Percentiles rank a stretch among this genome's conserved stretches.
Conservation (phyloP, 2,888 invertebrate species). For the Parelbella ahira region DNA sequence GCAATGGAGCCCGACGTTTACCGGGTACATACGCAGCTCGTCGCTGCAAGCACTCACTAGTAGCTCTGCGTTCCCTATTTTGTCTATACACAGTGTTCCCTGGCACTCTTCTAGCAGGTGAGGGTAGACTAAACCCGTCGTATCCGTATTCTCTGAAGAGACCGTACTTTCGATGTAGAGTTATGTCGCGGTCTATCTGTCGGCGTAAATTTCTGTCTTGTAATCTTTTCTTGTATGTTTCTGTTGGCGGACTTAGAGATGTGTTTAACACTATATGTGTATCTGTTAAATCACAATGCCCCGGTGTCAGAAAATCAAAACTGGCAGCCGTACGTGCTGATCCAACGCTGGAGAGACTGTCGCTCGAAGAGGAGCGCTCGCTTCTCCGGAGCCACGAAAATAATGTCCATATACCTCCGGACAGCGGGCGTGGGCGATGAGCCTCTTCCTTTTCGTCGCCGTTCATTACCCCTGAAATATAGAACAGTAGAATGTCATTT, state of each 20-base stretch:
- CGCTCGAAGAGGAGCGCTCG: constrained; percentile 59
- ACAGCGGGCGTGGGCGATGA: constrained; percentile 65
- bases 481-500: too few relatives aligned
- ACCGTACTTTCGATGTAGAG: constrained; percentile 84
- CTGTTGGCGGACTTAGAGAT: constrained; percentile 80
- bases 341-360: constrained; percentile 84
- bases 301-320: constrained; percentile 84
- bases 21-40: constrained; percentile 86
- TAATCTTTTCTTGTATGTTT: constrained; percentile 82
- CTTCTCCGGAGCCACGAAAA: constrained; percentile 87
- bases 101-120: constrained; percentile 39
- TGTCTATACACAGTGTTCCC: constrained; percentile 35
- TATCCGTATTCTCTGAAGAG: constrained; percentile 54
- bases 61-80: constrained; percentile 74
- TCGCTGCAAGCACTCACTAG: constrained; percentile 82
- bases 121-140: constrained; percentile 67
- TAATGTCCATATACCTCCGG: constrained; percentile 80
- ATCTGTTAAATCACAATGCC: constrained; percentile 63
- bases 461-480: constrained; percentile 66
- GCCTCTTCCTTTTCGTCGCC: constrained; percentile 49
- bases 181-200: constrained; percentile 81
- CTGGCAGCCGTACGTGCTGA: constrained; percentile 87
- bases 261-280: constrained; percentile 68
- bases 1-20: constrained; percentile 86
- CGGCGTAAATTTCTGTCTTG: constrained; percentile 80